Conservation (phyloP, 2,888 invertebrate genomes). For the Drosophila algonquin region DNA sequence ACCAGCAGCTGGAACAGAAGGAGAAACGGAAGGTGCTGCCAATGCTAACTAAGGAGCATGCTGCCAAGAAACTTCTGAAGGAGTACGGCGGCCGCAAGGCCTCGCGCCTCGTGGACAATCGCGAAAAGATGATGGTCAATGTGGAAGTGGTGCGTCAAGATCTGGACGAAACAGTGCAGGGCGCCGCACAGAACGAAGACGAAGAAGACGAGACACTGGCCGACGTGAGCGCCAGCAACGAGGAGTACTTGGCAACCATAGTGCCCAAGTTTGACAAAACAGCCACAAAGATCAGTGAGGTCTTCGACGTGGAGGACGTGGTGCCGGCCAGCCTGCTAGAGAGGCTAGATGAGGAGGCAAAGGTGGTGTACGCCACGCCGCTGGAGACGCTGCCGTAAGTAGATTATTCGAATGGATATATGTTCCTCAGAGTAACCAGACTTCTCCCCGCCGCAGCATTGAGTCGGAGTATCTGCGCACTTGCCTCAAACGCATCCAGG, state of each 20-base stretch:
- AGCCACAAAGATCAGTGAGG: conserved; percentile 70
- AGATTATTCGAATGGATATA: not conserved
- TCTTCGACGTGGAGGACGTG: conserved; percentile 77
- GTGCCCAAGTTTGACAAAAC: conserved; percentile 76
- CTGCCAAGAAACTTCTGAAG: conserved; percentile 68
- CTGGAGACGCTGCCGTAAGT: conserved; percentile 80
- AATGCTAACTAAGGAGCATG: conserved; percentile 59
- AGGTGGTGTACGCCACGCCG: conserved; percentile 65
- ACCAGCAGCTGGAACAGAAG: conserved; percentile 61
- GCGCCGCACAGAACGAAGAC: conserved; percentile 33
- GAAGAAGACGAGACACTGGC: conserved; percentile 43
- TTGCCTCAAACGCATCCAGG: conserved; percentile 63
- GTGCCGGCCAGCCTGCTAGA: conserved; percentile 74
- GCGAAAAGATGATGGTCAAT: conserved; percentile 78
- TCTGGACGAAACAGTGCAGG: conserved; percentile 74
- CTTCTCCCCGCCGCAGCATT: conserved; percentile 61
- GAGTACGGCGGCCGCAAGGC: conserved; percentile 81
- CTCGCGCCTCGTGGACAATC: conserved; percentile 66
- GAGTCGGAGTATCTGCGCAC: conserved; percentile 74
- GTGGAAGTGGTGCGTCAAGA: conserved; percentile 79
- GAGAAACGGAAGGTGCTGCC: conserved; percentile 21
- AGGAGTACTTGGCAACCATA: conserved; percentile 63
- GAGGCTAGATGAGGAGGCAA: conserved; percentile 81
- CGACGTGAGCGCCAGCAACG: conserved; percentile 49
- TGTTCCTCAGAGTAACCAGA: not conserved